Conservation (phyloP, 2,888 invertebrate genomes). For the Sipunculus nudus region DNA sequence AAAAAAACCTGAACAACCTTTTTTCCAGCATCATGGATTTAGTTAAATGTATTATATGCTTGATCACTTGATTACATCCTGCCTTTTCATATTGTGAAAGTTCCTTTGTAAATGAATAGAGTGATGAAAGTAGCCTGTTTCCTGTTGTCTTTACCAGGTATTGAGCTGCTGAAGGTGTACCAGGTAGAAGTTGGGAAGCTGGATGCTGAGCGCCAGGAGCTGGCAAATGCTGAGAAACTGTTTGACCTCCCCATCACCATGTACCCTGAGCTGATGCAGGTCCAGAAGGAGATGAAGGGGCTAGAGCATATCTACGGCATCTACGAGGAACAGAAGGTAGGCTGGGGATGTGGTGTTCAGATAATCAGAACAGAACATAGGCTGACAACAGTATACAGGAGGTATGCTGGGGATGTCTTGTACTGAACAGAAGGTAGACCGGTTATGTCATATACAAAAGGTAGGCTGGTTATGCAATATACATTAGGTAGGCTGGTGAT, state of each 20-base stretch:
- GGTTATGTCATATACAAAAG: too few relatives aligned
- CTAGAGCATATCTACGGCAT: constrained; percentile 81
- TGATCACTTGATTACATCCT: too few relatives aligned
- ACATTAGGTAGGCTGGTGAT: too few relatives aligned
- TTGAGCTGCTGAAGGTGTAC: constrained; percentile 71
- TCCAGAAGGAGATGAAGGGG: constrained; percentile 68
- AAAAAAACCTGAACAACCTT: too few relatives aligned
- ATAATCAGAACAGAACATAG: background rate
- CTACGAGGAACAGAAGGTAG: constrained; percentile 78
- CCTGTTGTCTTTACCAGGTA: constrained; percentile 53
- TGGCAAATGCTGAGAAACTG: constrained; percentile 81
- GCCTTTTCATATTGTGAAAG: too few relatives aligned
- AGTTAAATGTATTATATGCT: too few relatives aligned
- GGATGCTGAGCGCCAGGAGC: constrained; percentile 73
- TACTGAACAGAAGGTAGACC: too few relatives aligned
- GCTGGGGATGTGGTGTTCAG: background rate
- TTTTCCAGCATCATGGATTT: background rate
- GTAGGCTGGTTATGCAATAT: too few relatives aligned
- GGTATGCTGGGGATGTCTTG: too few relatives aligned
- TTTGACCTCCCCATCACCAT: constrained; percentile 88
- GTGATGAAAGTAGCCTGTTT: too few relatives aligned
- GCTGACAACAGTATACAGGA: too few relatives aligned
- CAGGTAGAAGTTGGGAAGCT: constrained; percentile 74
- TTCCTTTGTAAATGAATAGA: too few relatives aligned
- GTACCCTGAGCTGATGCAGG: constrained; percentile 76